Base-by-base conservation (phyloP, 92 coral and sea anemone species). In the Chrysogorgia sp. region DNA sequence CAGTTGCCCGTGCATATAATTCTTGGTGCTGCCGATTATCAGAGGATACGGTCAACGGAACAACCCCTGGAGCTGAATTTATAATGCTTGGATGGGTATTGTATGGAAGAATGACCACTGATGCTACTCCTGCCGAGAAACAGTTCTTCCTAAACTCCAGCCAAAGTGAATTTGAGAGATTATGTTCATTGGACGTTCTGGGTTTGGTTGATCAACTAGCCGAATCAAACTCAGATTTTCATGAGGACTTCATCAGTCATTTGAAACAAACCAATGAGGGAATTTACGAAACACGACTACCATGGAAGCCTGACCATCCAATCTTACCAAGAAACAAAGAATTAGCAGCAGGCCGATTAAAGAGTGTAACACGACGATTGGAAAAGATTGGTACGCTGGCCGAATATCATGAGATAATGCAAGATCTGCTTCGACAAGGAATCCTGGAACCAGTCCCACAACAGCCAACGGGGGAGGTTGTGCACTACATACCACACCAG, bases 131-230 rank as follows among this genome's bases (percentile, higher is more conserved):
- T 15, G 23, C 47, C 57, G 96, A 83, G 63, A 88, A 85, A 87
- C 78, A 69, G 40, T 85, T 87, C 72, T 78, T 90, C 41, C 25
- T 81, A 8, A 81, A 32, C 58, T 52, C 87, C 15, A 80, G 88
- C 7, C 81, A 58, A 17, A 86, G 76, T n/a, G 86, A 91, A 68
- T 83, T 88, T 60, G 79, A 88, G 22, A 80, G 71, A 62, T 40
- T 91, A 76, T 83, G 86, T 82, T 88, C 92, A 0, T 75, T 74
- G 34, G 92, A 91, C 63, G 96, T 80, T 1, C 63, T 91, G 14
- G 96, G 94, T 24, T 76, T 86, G 26, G 17, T 69, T 13, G 85
- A 86, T 35, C 23, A 56, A 24, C 74, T 63, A 24, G 29, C 37
- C 30, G 21, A 43, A 24, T 34, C 9, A 10, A 20, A 67, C 0